Evolutionary conservation across 2,113 vertebrate genomes (phyloP).

Genomic region (Anser brachyrhynchus): DNA sequence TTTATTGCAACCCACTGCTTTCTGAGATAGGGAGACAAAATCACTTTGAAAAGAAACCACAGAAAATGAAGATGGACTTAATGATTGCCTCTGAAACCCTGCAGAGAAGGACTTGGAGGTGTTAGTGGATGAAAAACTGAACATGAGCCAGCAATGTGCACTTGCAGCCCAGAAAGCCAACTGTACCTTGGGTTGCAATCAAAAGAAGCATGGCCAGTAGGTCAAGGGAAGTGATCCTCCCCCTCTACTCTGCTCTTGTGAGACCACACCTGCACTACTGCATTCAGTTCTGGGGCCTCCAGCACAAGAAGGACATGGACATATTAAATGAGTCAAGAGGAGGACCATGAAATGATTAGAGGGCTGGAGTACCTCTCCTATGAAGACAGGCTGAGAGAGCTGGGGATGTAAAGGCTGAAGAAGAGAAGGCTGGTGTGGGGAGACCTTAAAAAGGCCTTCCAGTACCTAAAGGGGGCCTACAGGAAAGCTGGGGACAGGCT

Average conservation of each 20-base stretch:
- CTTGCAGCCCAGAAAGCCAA: not conserved
- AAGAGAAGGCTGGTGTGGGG: not conserved
- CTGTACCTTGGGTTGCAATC: too few relatives aligned
- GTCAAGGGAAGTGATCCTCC: too few relatives aligned
- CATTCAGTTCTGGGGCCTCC: not conserved
- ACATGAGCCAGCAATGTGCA: not conserved
- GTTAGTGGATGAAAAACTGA: not conserved
- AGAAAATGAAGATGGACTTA: not conserved
- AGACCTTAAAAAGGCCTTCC: not conserved
- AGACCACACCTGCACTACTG: not conserved
- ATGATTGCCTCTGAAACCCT: not conserved
- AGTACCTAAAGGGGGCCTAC: not conserved
- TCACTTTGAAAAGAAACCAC: not conserved
- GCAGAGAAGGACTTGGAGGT: not conserved
- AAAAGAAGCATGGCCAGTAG: too few relatives aligned
- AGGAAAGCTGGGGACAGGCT: not conserved
- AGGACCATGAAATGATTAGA: not conserved
- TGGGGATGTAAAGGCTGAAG: not conserved
- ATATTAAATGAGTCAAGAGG: not conserved
- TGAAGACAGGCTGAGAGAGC: not conserved
- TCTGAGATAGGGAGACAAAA: not conserved
- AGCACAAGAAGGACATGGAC: not conserved
- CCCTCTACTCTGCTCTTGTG: not conserved
- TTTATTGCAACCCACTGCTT: not conserved
- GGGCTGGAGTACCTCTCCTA: not conserved